phyloP scores from a whole-genome alignment of 2,888 invertebrate genomes.

The Euplexia lucipara region DNA sequence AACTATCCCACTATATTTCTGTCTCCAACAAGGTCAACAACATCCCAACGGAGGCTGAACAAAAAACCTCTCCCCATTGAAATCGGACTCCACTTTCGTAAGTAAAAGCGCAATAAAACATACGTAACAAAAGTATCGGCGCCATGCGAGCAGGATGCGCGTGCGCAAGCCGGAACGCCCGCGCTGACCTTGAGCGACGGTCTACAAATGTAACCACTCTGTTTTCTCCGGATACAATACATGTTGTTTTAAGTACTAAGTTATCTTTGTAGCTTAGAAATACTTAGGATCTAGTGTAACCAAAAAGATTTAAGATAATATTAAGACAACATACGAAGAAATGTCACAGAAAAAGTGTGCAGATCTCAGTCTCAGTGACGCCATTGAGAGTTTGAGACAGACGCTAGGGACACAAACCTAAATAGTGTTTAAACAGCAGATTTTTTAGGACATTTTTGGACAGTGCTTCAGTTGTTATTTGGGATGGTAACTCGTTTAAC shows the following conservation, averaged over 20 bases:
- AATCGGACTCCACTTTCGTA: constrained; percentile 56
- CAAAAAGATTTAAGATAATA: too few species aligned
- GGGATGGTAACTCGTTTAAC: too few species aligned
- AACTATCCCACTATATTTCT: neutral
- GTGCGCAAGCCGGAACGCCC: constrained; percentile 70
- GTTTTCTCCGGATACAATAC: constrained; percentile 54
- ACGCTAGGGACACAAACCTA: too few species aligned
- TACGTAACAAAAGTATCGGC: constrained; percentile 49
- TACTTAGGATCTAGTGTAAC: too few species aligned
- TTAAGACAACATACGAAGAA: too few species aligned
- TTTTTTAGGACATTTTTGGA: too few species aligned
- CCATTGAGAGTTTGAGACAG: too few species aligned
- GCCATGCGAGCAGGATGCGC: constrained; percentile 70
- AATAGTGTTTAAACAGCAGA: too few species aligned
- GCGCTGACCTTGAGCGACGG: constrained; percentile 71
- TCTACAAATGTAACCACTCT: constrained; percentile 59
- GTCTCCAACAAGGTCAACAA: neutral
- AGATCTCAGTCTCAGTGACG: too few species aligned
- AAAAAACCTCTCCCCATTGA: constrained; percentile 33
- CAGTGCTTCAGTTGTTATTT: too few species aligned
- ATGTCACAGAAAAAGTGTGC: too few species aligned
- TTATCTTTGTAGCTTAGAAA: neutral
- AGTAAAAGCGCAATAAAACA: constrained; percentile 57
- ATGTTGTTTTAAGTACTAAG: constrained; percentile 1
- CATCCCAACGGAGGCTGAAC: neutral